Percentiles rank a stretch among this genome's conserved stretches.
Evolutionary conservation across 2,113 vertebrate genomes (phyloP).

Genomic region (Pimephales promelas): DNA sequence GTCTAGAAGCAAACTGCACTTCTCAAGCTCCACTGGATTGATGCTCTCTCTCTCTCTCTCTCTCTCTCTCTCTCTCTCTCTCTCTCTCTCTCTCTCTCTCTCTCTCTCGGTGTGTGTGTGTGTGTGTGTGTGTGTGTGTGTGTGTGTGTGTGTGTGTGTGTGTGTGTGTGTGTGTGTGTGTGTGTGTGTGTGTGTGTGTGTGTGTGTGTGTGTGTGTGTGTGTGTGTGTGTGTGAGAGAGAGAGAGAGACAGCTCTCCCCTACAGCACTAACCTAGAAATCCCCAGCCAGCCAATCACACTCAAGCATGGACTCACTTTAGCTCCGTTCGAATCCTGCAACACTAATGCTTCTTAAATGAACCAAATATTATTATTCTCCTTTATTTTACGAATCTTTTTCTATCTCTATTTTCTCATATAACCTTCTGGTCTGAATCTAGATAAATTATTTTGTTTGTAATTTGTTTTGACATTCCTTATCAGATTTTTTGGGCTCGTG

Average conservation of each 20-base stretch:
- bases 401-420: neutral
- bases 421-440: too few species aligned
- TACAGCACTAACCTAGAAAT: slow-evolving; percentile 61
- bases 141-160: too few species aligned
- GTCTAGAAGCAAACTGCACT: neutral
- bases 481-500: neutral
- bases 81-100: too few species aligned
- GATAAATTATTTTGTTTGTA: neutral
- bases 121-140: too few species aligned
- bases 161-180: too few species aligned
- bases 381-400: too few species aligned
- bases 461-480: neutral
- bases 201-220: too few species aligned
- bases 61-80: too few species aligned
- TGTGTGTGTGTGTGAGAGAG: too few species aligned
- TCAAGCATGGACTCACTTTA: slow-evolving; percentile 29
- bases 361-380: neutral
- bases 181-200: too few species aligned
- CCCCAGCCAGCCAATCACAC: slow-evolving; percentile 56
- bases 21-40: slow-evolving; percentile 14
- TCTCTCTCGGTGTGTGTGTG: too few species aligned
- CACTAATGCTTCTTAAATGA: slow-evolving; percentile 34
- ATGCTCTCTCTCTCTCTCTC: neutral
- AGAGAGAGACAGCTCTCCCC: slow-evolving; percentile 35
- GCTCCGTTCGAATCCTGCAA: slow-evolving; percentile 32